Conservation (phyloP, 2,797 vertebrate genomes). For the Ctenochaetus hawaiiensis region DNA sequence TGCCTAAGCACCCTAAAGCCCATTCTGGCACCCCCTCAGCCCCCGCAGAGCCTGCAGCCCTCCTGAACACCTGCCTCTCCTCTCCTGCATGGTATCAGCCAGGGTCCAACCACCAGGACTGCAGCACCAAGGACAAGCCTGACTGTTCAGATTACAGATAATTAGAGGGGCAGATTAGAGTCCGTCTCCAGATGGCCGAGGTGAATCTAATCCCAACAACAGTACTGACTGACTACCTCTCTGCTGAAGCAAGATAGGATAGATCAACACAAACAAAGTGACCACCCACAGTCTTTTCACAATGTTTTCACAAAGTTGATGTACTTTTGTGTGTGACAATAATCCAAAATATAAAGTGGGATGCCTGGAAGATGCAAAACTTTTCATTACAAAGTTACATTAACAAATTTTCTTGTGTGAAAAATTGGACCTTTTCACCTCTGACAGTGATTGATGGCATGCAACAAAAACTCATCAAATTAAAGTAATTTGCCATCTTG, state of each 20-base stretch:
- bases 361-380: not conserved
- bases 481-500: slow-evolving; percentile 18
- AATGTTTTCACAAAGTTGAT: not conserved
- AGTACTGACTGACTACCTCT: slow-evolving; percentile 35
- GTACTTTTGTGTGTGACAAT: not conserved
- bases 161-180: slow-evolving; percentile 78
- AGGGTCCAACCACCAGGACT: slow-evolving; percentile 24
- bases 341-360: not conserved
- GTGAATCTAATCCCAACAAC: slow-evolving; percentile 64
- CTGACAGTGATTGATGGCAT: slow-evolving; percentile 13
- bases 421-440: not conserved
- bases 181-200: slow-evolving; percentile 79
- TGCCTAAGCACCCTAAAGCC: slow-evolving; percentile 57
- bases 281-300: not conserved
- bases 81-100: slow-evolving; percentile 23
- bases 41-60: slow-evolving; percentile 16
- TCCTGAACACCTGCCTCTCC: slow-evolving; percentile 31
- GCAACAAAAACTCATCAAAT: slow-evolving; percentile 29
- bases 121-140: slow-evolving; percentile 56
- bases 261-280: slow-evolving; percentile 5
- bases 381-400: not conserved
- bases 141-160: slow-evolving; percentile 77
- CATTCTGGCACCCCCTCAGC: slow-evolving; percentile 38
- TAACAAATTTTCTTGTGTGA: not conserved
- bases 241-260: slow-evolving; percentile 18